Base-by-base conservation (phyloP, 2,797 vertebrate genomes). In the Malacoraja senta region DNA sequence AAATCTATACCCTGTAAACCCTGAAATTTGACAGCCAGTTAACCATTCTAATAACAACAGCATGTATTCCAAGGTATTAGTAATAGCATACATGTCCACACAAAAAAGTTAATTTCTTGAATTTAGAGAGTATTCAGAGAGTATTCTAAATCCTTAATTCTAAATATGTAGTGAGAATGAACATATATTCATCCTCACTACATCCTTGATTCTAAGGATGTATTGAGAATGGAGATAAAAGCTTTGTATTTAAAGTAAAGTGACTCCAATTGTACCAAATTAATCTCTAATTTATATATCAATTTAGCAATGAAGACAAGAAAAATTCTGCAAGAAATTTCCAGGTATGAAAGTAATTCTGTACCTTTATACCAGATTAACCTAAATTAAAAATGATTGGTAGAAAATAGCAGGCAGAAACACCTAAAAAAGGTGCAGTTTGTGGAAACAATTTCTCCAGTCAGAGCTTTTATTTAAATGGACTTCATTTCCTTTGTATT, bases 401-500 rank as follows among this genome's bases (percentile, higher is more conserved):
- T 68, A 58, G 72, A 72, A 92, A 72, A 76, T 53, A 76, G 71
- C 38, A 92, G 72, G 90, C 63, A 53, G 90, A 76, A 44, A 76
- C 63, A 91, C 38, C 90, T 92, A 92, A 92, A 76, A 53, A 29
- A 92, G 35, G 65, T 91, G 71, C 29, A 53, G 38, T 76, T 76
- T 92, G 63, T 74, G 76, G 26, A 53, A 92, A 92, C 71, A 92
- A 76, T 76, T 92, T 76, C 35, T 74, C 71, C 68, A 74, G 35
- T 92, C 90, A 76, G 35, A 53, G 71, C 10, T 68, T 76, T 92
- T 92, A 92, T 92, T 92, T 92, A 74, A 35, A 76, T 92, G 71
- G 68, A 76, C 71, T 92, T 92, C 68, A 92, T 92, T 92, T 76
- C 21, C 24, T 74, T 92, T 74, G 26, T 92, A 92, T 92, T 92